Conservation (phyloP, 2,888 invertebrate genomes). For the Drosophila colorata region DNA sequence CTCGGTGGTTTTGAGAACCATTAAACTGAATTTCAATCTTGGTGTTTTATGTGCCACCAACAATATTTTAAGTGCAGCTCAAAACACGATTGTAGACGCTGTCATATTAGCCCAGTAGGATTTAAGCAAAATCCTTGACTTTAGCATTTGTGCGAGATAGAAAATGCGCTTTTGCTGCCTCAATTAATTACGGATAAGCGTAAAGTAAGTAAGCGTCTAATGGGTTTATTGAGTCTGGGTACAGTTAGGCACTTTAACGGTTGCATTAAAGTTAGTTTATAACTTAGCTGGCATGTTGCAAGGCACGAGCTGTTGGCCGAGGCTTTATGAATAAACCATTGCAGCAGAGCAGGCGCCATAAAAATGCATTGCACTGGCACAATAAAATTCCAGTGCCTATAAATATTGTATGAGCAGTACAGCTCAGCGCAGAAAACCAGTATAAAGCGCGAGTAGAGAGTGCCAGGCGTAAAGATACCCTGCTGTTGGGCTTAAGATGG, state of each 20-base stretch:
- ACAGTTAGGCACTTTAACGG: background rate
- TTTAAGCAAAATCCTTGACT: background rate
- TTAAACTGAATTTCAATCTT: slow-evolving; percentile 22
- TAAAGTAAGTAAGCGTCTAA: slow-evolving; percentile 12
- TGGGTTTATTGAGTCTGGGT: background rate
- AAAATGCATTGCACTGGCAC: slow-evolving; percentile 55
- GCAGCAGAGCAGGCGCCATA: slow-evolving; percentile 33
- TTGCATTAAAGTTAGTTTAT: slow-evolving; percentile 2
- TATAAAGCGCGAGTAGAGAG: background rate
- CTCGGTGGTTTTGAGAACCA: slow-evolving; percentile 9
- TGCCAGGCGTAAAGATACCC: slow-evolving; percentile 17
- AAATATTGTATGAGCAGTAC: slow-evolving; percentile 55
- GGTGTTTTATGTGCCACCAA: slow-evolving; percentile 4
- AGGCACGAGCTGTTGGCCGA: slow-evolving; percentile 15
- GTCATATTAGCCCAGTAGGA: slow-evolving; percentile 1
- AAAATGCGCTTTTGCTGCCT: background rate
- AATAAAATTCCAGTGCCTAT: slow-evolving; percentile 52
- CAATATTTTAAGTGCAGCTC: slow-evolving; percentile 24
- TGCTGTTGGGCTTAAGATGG: background rate
- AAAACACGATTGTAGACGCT: background rate
- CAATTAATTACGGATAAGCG: slow-evolving; percentile 17
- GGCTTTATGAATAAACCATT: slow-evolving; percentile 54
- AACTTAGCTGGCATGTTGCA: slow-evolving; percentile 8
- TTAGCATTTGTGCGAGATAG: too few species aligned
- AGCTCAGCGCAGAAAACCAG: slow-evolving; percentile 4